phyloP scores from a whole-genome alignment of 2,113 vertebrate species.

The Leptodactylus fuscus region DNA sequence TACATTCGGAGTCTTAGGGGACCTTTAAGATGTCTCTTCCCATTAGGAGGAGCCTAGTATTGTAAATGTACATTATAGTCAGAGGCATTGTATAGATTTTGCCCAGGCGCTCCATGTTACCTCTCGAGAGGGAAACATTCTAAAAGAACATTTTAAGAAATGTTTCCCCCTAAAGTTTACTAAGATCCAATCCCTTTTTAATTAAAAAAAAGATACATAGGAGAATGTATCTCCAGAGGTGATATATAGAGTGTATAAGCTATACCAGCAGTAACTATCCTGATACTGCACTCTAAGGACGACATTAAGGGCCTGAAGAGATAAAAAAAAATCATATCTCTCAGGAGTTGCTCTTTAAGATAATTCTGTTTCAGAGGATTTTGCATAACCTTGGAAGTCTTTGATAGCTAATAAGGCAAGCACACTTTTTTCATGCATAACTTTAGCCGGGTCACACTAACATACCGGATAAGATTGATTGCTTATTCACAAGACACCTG shows the following conservation, averaged over 20 bases:
- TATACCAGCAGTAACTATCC: not conserved
- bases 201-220: not conserved
- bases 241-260: not conserved
- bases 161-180: not conserved
- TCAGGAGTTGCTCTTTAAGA: slow-evolving; percentile 7
- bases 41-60: too few relatives aligned
- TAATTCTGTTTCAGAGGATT: slow-evolving; percentile 23
- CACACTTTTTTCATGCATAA: slow-evolving; percentile 24
- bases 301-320: slow-evolving; percentile 9
- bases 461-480: slow-evolving; percentile 53
- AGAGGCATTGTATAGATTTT: too few relatives aligned
- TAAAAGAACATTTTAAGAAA: too few relatives aligned
- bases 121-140: too few relatives aligned
- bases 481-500: slow-evolving; percentile 34
- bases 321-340: slow-evolving; percentile 4
- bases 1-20: too few relatives aligned
- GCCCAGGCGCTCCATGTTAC: too few relatives aligned
- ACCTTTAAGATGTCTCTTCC: too few relatives aligned
- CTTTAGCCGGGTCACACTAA: slow-evolving; percentile 51
- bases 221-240: too few relatives aligned
- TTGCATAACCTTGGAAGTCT: slow-evolving; percentile 40
- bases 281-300: slow-evolving; percentile 4
- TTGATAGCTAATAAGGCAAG: slow-evolving; percentile 49
- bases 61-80: too few relatives aligned
- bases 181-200: not conserved